phyloP scores from a whole-genome alignment of 2,888 invertebrate genomes.

The Beris morrisii region DNA sequence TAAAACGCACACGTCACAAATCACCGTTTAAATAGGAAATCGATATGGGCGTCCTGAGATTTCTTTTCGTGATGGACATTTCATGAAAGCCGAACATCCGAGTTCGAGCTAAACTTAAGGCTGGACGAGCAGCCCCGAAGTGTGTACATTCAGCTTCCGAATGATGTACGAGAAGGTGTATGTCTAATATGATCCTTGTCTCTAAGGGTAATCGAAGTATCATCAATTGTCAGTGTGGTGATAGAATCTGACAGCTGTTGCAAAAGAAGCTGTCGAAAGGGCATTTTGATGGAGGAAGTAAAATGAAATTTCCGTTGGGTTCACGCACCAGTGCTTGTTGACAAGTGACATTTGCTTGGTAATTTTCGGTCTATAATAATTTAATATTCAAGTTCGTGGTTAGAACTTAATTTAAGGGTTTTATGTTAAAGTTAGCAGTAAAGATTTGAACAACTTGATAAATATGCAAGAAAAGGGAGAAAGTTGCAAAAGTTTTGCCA shows the following conservation, averaged over 20 bases:
- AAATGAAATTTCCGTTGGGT: slow-evolving; percentile 9
- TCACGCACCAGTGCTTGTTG: no score
- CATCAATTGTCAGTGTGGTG: slow-evolving; percentile 23
- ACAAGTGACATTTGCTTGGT: no score
- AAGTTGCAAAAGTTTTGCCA: no score
- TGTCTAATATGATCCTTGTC: not conserved
- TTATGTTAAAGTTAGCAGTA: no score
- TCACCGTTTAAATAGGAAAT: slow-evolving; percentile 9
- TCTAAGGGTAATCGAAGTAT: slow-evolving; percentile 25
- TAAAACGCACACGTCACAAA: not conserved
- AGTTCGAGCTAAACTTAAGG: not conserved
- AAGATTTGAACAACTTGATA: no score
- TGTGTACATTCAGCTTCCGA: not conserved
- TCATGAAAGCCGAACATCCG: slow-evolving; percentile 8
- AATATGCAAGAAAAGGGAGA: no score
- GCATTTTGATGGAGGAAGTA: slow-evolving; percentile 13
- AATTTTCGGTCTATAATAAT: no score
- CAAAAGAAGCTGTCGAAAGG: slow-evolving; percentile 13
- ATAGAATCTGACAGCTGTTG: slow-evolving; percentile 23
- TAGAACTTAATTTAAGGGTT: no score
- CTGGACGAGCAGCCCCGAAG: not conserved
- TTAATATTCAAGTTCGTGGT: no score
- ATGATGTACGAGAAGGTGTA: slow-evolving; percentile 5
- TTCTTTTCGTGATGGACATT: slow-evolving; percentile 1
- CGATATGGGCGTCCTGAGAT: slow-evolving; percentile 2